Percentiles rank a stretch among this genome's conserved stretches.
phyloP scores from a whole-genome alignment of 2,797 vertebrate genomes.

The Takifugu ocellatus region DNA sequence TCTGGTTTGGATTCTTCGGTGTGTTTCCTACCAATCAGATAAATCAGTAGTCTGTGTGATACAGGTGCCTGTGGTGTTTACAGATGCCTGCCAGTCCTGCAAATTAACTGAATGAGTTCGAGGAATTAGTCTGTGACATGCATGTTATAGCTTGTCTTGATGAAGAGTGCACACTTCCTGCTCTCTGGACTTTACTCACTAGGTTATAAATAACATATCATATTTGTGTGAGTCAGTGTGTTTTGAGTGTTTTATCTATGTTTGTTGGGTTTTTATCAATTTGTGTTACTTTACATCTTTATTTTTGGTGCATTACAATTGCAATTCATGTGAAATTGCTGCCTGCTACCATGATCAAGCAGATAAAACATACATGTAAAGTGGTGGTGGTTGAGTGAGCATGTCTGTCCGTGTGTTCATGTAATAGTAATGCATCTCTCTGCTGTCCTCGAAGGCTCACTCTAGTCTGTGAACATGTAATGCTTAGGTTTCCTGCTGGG shows the following conservation, averaged over 20 bases:
- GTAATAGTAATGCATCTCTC: constrained; percentile 28
- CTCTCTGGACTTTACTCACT: too few species aligned
- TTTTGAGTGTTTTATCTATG: too few species aligned
- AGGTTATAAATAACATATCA: too few species aligned
- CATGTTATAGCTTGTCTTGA: background rate
- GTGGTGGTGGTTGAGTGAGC: too few species aligned
- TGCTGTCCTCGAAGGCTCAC: constrained; percentile 7
- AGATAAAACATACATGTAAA: too few species aligned
- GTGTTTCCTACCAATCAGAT: constrained; percentile 46
- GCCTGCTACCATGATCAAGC: too few species aligned
- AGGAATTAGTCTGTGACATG: constrained; percentile 47
- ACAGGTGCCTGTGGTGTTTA: constrained; percentile 6
- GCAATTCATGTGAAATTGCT: too few species aligned
- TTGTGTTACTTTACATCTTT: too few species aligned
- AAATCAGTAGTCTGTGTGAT: constrained; percentile 26
- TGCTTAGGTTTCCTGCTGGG: constrained; percentile 11
- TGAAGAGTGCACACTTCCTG: too few species aligned
- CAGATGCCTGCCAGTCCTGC: constrained; percentile 42
- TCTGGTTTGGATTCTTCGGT: constrained; percentile 8
- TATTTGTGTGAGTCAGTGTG: too few species aligned
- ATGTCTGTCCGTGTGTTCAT: background rate
- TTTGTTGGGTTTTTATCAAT: too few species aligned
- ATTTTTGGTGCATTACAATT: too few species aligned
- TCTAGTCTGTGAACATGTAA: background rate
- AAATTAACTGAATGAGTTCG: constrained; percentile 53